Evolutionary conservation across 2,888 invertebrate species (phyloP), one percentile per base, ranked within the genome.

Genomic region (Protula sp.): DNA sequence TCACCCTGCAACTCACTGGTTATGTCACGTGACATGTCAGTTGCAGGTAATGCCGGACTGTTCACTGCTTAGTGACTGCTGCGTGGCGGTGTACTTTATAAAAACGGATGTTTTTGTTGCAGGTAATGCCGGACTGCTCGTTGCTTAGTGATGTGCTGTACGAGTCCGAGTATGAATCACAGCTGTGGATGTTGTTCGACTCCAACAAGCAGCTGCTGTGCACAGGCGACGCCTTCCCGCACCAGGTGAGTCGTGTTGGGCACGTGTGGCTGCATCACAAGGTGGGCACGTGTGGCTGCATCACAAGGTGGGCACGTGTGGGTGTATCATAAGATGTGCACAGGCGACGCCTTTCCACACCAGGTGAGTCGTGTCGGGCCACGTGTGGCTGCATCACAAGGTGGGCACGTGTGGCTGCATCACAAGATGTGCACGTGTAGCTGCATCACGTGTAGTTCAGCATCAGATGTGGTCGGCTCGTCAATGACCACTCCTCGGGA

Each of bases 181-280:
- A 98, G 82, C 85, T 98, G 80, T 97, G 97, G 94, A 91, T 95
- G 90, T 75, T 98, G 63, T 98, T 90, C 83, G 94, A 95, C 82
- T 83, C 85, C 60, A 91, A 92, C 81, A 98, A 98, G 82, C 90
- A 92, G 75, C 85, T 90, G 59, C 14, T 69, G 30, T 57, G 57
- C 30, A 57, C 60, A 3, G 65, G 68, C 0, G 69, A 69, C 50
- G 69, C 69, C 14, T 80, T 73, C 60, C 74, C 78, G 3, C 60
- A 69, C 59, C 74, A 77, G 74, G 79, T 78, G 64, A 64, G 62
- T 9, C 30, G n/a, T n/a, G n/a, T n/a, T n/a, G n/a, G 14, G 51
- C n/a, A 30, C 19, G 26, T 27, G 9, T 27, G 53, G 1, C 1
- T 26, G n/a, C 4, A 54, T n/a, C n/a, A n/a, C n/a, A n/a, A n/a